phyloP scores from a whole-genome alignment of 2,113 vertebrate species.

The Lycocorax pyrrhopterus region DNA sequence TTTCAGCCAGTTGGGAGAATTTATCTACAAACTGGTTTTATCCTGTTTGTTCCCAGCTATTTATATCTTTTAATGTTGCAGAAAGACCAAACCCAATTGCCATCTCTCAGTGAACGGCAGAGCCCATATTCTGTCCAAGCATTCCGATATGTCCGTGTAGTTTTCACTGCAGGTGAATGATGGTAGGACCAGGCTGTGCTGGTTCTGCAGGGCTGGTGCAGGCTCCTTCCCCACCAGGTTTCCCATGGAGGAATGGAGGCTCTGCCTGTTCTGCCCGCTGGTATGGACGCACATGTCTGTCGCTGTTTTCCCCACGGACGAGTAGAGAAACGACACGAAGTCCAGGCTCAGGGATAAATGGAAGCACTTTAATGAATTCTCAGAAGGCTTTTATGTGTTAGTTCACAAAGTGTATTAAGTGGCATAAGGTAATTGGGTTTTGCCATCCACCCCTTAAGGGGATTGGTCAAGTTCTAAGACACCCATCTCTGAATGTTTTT shows the following conservation, averaged over 20 bases:
- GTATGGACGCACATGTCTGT: rapidly evolving
- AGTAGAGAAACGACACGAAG: too few relatives aligned
- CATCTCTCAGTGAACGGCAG: not conserved
- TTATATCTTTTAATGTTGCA: not conserved
- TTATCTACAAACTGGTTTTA: not conserved
- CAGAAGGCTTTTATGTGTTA: too few relatives aligned
- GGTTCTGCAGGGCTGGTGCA: not conserved
- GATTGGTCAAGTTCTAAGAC: too few relatives aligned
- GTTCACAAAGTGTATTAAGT: too few relatives aligned
- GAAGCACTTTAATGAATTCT: too few relatives aligned
- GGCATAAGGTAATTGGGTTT: too few relatives aligned
- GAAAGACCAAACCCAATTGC: not conserved
- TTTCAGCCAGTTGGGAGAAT: not conserved
- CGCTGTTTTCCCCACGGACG: too few relatives aligned
- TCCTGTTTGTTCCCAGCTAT: not conserved
- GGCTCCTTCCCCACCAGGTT: not conserved
- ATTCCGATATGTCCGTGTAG: rapidly evolving
- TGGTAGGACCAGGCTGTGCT: not conserved
- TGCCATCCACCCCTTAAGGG: too few relatives aligned
- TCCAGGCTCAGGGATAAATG: too few relatives aligned
- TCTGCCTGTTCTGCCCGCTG: not conserved
- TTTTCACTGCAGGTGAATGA: not conserved
- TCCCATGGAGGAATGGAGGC: not conserved
- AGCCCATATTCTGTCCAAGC: not conserved
- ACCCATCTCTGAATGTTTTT: too few relatives aligned